Evolutionary conservation across 2,888 invertebrate genomes (phyloP).

Genomic region (Nudaria mundana): DNA sequence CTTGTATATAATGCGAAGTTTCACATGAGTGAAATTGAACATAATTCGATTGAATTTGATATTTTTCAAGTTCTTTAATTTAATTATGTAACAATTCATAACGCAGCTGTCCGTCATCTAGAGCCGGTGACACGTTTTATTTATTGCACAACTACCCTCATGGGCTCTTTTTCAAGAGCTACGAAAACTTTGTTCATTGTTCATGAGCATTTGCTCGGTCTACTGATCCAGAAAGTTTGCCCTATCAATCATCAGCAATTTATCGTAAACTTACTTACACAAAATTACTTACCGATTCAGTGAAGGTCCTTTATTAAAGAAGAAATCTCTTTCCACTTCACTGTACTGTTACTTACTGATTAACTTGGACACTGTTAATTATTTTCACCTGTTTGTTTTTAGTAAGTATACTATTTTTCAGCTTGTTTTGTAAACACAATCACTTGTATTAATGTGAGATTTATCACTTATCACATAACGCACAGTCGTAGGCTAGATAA

Average conservation of each 20-base stretch:
- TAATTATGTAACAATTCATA: constrained; percentile 40
- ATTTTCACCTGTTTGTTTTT: constrained; percentile 30
- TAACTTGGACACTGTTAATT: constrained; percentile 30
- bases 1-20: too few relatives aligned
- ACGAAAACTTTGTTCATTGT: constrained; percentile 25
- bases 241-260: constrained; percentile 31
- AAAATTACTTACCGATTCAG: constrained; percentile 34
- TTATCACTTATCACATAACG: constrained; percentile 30
- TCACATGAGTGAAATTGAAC: constrained; percentile 58
- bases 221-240: constrained; percentile 22
- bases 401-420: constrained; percentile 18
- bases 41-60: constrained; percentile 39
- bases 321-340: constrained; percentile 43
- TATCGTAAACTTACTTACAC: constrained; percentile 29
- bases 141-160: constrained; percentile 11
- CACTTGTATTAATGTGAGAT: constrained; percentile 29
- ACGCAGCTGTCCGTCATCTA: constrained; percentile 28
- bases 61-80: constrained; percentile 21
- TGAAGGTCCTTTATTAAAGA: constrained; percentile 24
- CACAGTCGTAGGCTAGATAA: constrained; percentile 19
- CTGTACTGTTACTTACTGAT: constrained; percentile 29
- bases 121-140: constrained; percentile 17
- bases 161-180: constrained; percentile 18
- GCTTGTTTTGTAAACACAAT: constrained; percentile 30
- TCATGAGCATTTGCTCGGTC: constrained; percentile 27